Conservation (phyloP, 2,888 invertebrate genomes). For the Rosalia funebris region DNA sequence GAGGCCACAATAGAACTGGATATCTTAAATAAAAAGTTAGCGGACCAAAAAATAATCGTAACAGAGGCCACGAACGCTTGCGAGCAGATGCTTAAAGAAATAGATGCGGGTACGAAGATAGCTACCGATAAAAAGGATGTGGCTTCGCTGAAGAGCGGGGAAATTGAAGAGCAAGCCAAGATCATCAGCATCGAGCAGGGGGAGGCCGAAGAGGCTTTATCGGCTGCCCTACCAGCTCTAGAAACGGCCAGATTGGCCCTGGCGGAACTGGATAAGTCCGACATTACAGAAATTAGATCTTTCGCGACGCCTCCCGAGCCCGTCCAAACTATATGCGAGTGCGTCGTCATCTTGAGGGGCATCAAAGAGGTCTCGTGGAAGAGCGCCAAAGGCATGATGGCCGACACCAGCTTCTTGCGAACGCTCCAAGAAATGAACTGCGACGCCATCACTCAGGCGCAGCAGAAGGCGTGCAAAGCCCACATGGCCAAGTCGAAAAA, state of each 20-base stretch:
- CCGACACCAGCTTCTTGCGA: conserved; percentile 85
- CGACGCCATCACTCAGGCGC: conserved; percentile 76
- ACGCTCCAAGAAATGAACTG: conserved; percentile 88
- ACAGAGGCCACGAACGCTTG: conserved; percentile 84
- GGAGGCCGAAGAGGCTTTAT: conserved; percentile 84
- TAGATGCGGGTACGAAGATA: conserved; percentile 75
- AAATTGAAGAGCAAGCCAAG: conserved; percentile 84
- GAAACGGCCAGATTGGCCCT: conserved; percentile 84
- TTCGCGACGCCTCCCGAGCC: conserved; percentile 92
- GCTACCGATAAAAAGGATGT: conserved; percentile 82
- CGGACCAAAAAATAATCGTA: conserved; percentile 84
- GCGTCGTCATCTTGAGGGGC: conserved; percentile 86
- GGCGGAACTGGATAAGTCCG: conserved; percentile 85
- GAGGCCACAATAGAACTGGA: conserved; percentile 87
- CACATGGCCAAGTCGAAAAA: conserved; percentile 79
- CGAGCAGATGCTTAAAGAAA: conserved; percentile 79
- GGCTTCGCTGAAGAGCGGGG: conserved; percentile 82
- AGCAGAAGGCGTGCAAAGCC: conserved; percentile 75
- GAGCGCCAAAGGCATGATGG: conserved; percentile 91
- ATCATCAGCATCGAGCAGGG: conserved; percentile 83
- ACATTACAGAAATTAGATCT: conserved; percentile 92
- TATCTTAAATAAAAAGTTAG: conserved; percentile 82
- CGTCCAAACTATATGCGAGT: conserved; percentile 90
- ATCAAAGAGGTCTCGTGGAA: conserved; percentile 91
- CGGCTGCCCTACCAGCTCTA: conserved; percentile 85